phyloP scores from a whole-genome alignment of 2,888 invertebrate genomes.

The Cecidostiba fungosa region DNA sequence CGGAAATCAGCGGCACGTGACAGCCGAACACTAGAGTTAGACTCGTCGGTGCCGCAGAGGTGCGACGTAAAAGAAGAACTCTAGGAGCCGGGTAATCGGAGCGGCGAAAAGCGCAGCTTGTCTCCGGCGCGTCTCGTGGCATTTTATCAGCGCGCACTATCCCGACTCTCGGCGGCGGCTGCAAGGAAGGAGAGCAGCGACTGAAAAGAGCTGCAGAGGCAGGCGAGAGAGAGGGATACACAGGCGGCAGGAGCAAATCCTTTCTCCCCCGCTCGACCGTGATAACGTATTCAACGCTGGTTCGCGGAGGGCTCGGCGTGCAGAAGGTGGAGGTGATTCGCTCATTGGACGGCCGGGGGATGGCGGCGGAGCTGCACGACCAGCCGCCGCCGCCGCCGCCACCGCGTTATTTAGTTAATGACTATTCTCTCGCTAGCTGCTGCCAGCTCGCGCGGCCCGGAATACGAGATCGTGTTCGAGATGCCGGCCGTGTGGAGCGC shows the following conservation, averaged over 20 bases:
- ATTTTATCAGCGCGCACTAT: constrained; percentile 57
- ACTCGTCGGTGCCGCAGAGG: too few relatives aligned
- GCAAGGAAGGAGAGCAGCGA: neutral
- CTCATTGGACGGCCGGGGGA: constrained; percentile 65
- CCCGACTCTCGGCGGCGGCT: neutral
- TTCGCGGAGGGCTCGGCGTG: constrained; percentile 67
- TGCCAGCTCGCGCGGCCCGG: constrained; percentile 73
- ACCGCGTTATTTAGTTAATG: constrained; percentile 80
- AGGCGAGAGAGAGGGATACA: constrained; percentile 22
- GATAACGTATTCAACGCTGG: constrained; percentile 74
- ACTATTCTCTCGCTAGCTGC: constrained; percentile 77
- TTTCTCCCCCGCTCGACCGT: constrained; percentile 59
- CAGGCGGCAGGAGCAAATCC: constrained; percentile 44
- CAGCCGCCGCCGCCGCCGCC: constrained; percentile 62
- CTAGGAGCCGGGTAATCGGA: constrained; percentile 47
- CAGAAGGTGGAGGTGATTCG: constrained; percentile 67
- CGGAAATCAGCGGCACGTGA: constrained; percentile 18
- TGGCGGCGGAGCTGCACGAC: constrained; percentile 46
- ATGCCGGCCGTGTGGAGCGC: constrained; percentile 74
- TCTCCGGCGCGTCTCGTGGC: constrained; percentile 57
- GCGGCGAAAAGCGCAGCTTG: constrained; percentile 46
- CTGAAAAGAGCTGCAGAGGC: neutral
- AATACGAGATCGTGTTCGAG: constrained; percentile 80
- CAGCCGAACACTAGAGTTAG: neutral
- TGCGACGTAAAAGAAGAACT: neutral